These are phyloP conservation scores for Ischnus inquisitorius DNA, from an alignment of 2,888 invertebrate species.

Conservation along the genomic window DNA sequence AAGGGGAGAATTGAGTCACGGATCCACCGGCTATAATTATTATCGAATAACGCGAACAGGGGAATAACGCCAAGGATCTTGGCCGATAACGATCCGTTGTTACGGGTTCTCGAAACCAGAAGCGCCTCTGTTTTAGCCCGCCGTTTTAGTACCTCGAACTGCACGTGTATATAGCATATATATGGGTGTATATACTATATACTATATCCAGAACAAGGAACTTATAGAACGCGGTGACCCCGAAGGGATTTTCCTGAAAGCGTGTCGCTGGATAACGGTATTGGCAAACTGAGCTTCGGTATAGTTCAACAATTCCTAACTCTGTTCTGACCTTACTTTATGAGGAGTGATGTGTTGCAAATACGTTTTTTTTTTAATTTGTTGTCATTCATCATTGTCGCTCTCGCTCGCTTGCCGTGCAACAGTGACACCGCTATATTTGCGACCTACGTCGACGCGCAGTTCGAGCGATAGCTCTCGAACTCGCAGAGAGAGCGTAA, in stretches of 20 bases:
- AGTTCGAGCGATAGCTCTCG: no score
- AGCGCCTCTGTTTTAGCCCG: neutral
- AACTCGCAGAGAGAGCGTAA: no score
- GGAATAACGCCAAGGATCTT: slow-evolving; percentile 10
- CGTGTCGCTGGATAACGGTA: neutral
- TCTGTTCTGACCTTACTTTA: neutral
- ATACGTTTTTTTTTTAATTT: neutral
- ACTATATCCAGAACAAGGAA: neutral
- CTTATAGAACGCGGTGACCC: slow-evolving; percentile 13
- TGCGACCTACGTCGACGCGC: no score
- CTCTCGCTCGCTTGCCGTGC: no score
- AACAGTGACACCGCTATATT: no score
- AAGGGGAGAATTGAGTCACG: slow-evolving; percentile 4
- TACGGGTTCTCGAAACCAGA: slow-evolving; percentile 19
- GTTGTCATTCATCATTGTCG: no score
- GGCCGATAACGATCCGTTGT: slow-evolving; percentile 49
- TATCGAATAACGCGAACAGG: slow-evolving; percentile 17
- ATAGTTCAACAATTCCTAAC: neutral
- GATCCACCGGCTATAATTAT: slow-evolving; percentile 40
- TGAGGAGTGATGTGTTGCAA: neutral
- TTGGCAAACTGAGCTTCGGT: slow-evolving; percentile 8
- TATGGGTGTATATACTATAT: neutral
- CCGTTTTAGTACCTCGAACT: neutral
- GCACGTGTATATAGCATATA: slow-evolving; percentile 14
- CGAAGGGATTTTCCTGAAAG: slow-evolving; percentile 18